Conservation (phyloP, 1,140 invertebrate genomes). For the Pseudobourletiella spinata region DNA sequence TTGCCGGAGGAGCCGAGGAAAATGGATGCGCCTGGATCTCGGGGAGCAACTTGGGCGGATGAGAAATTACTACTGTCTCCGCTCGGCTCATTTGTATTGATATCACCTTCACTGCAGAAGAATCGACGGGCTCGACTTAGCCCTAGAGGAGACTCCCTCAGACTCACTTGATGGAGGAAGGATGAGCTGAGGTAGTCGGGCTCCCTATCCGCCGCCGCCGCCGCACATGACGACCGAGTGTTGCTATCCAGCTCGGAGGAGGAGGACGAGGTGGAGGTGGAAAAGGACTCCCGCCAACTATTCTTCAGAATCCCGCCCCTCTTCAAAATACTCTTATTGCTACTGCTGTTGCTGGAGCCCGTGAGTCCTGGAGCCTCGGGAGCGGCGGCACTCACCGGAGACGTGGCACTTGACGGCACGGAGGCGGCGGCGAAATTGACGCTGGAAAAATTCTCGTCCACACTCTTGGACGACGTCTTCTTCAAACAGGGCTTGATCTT, state of each 20-base stretch:
- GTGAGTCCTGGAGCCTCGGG: too few relatives aligned
- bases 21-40: too few relatives aligned
- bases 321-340: constrained; percentile 19
- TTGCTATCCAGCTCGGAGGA: not conserved
- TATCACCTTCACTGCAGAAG: constrained; percentile 2
- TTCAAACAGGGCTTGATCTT: constrained; percentile 31
- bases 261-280: constrained; percentile 1
- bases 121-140: not conserved
- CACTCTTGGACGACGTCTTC: constrained; percentile 24
- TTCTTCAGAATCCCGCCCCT: constrained; percentile 18
- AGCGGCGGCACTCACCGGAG: not conserved
- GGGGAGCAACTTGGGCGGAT: too few relatives aligned
- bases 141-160: not conserved
- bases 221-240: too few relatives aligned
- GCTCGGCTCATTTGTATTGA: not conserved
- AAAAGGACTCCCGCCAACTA: not conserved
- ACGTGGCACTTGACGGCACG: not conserved
- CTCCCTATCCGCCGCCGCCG: not conserved
- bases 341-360: not conserved
- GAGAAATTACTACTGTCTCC: too few relatives aligned
- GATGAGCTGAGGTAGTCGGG: not conserved
- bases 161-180: not conserved
- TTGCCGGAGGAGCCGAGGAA: too few relatives aligned
- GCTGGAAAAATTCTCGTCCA: constrained; percentile 8
- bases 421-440: not conserved